Evolutionary conservation across 2,797 vertebrate genomes (phyloP), one percentile per base, ranked within the genome.

Genomic region (Triplophysa yarkandensis): DNA sequence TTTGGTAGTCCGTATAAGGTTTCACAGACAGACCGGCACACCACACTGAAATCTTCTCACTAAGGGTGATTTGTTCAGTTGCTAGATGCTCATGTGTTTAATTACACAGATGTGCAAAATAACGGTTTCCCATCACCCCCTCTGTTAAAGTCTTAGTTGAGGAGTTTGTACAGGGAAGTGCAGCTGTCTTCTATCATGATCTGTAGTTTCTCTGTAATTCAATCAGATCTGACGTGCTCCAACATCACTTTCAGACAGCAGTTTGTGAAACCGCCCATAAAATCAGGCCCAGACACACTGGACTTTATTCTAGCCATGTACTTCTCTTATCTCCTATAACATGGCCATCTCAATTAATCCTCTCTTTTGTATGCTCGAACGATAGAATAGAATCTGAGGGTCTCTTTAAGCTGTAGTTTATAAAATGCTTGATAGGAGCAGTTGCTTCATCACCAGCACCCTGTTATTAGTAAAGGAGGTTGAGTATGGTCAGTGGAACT

Each of bases 101-200:
- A 68, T 74, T 30, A 62, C 60, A 57, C 28, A 39, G 17, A 19
- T 46, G 36, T 16, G 36, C 34, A 11, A 39, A n/a, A n/a, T n/a
- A n/a, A 39, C 36, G 36, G 32, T 64, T 68, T 61, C 54, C 11
- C 43, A 19, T 60, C 30, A 36, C 21, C 27, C 61, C 61, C 54
- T 58, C 25, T n/a, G 46, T 39, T 39, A 39, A 39, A 39, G 36
- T 11, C 9, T 39, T 11, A 39, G 36, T 14, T 2, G 13, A 39
- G 36, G 10, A 11, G 65, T 21, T 65, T 74, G 17, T 50, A 64
- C 16, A 39, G 36, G 36, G 36, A 39, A 11, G 5, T 84, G 79
- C 89, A 92, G 89, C 89, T 93, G 90, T 82, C 66, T 74, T 77
- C 66, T 62, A 68, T 77, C 78, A 81, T 74, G 72, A 79, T 68